These are phyloP conservation scores for Acanthisitta chloris DNA, from an alignment of 2,113 vertebrate species.

Conservation along the genomic window DNA sequence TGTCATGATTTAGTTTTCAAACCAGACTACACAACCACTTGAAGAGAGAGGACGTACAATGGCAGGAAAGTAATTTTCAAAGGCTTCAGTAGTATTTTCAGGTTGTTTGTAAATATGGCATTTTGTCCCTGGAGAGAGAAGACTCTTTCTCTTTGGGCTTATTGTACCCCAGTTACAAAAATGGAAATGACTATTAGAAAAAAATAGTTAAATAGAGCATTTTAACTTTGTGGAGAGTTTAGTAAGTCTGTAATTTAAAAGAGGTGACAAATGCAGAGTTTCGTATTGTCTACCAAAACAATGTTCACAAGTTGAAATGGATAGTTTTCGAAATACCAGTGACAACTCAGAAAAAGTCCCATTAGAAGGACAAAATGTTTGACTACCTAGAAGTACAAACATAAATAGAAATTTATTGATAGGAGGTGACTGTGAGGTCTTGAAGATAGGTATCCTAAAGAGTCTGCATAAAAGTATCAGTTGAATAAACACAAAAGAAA, in stretches of 20 bases:
- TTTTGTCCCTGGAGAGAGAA: not conserved
- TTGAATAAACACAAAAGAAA: not conserved
- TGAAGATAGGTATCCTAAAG: not conserved
- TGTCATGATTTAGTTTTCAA: not conserved
- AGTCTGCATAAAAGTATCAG: not conserved
- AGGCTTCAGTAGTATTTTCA: not conserved
- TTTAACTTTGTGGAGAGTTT: not conserved
- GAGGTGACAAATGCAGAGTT: not conserved
- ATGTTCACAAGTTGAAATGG: not conserved
- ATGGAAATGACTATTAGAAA: not conserved
- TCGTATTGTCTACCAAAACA: not conserved
- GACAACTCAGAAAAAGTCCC: not conserved
- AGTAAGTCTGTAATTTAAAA: not conserved
- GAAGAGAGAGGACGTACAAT: not conserved
- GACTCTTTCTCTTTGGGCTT: not conserved
- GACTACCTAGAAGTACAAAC: not conserved
- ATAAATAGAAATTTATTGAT: not conserved
- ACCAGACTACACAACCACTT: not conserved
- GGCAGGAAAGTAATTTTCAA: not conserved
- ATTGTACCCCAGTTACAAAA: not conserved
- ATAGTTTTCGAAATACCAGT: not conserved
- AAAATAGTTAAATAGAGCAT: not conserved
- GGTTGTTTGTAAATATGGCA: not conserved
- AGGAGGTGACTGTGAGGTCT: not conserved
- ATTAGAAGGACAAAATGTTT: not conserved